These are phyloP conservation scores for Plectropomus leopardus DNA, from an alignment of 2,113 vertebrate species.

Conservation along the genomic window DNA sequence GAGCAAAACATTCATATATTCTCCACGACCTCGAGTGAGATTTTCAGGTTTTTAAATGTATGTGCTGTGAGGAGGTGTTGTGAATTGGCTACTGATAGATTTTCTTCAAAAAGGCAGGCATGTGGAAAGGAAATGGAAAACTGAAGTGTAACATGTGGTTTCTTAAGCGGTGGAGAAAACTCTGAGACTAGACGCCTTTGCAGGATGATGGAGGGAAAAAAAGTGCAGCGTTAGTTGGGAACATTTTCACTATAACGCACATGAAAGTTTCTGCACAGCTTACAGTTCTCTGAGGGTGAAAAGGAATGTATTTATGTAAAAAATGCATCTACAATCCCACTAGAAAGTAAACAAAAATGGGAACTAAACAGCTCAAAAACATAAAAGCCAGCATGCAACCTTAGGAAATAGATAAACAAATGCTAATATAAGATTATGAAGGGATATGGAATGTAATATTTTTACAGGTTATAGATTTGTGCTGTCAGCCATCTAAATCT, in stretches of 20 bases:
- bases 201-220: not conserved
- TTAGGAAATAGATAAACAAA: not conserved
- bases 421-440: not conserved
- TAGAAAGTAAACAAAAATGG: not conserved
- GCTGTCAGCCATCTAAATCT: not conserved
- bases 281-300: not conserved
- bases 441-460: not conserved
- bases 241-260: not conserved
- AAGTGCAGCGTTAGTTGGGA: not conserved
- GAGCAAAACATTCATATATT: conserved; percentile 57
- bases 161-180: conserved; percentile 18
- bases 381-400: not conserved
- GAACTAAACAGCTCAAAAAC: not conserved
- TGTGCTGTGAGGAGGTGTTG: conserved; percentile 32
- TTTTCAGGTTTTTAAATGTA: conserved; percentile 58
- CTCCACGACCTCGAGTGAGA: conserved; percentile 23
- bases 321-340: not conserved
- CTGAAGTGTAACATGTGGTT: conserved; percentile 22
- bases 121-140: conserved; percentile 52
- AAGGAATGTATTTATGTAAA: not conserved
- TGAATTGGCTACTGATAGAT: conserved; percentile 43
- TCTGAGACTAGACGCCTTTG: not conserved
- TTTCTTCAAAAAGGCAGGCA: conserved; percentile 33
- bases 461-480: not conserved
- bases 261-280: not conserved